A percentile compares a stretch with the other conserved stretches of the same genome.
These are phyloP conservation scores for Tipula helvola DNA, from an alignment of 2,888 invertebrate genomes.

Conservation along the genomic window DNA sequence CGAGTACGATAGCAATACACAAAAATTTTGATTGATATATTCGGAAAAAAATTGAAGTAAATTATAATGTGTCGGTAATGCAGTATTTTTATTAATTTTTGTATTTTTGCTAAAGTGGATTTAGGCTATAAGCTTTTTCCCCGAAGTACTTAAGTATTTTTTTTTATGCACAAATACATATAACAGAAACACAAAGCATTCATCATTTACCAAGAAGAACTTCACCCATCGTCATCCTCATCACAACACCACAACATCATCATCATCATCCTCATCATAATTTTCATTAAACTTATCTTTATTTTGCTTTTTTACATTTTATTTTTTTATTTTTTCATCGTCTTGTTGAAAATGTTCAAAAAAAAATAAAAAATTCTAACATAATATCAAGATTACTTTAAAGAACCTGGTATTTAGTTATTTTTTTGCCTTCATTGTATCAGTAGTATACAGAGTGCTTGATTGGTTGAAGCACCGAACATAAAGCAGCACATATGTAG, in stretches of 20 bases:
- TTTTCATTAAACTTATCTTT: neutral
- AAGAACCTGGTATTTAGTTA: neutral
- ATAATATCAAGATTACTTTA: conserved; percentile 7
- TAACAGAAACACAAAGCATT: neutral
- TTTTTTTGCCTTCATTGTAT: neutral
- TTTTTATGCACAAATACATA: neutral
- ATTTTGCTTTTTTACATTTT: neutral
- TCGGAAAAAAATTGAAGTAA: neutral
- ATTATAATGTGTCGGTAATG: conserved; percentile 4
- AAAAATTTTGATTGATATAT: neutral
- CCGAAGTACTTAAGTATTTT: neutral
- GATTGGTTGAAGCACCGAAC: neutral
- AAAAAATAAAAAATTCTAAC: neutral
- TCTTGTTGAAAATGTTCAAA: neutral
- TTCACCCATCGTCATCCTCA: neutral
- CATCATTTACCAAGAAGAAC: neutral
- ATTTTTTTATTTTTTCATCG: neutral
- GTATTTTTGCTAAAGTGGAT: neutral
- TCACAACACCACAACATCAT: neutral
- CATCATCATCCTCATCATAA: neutral
- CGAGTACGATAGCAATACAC: neutral
- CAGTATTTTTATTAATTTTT: neutral
- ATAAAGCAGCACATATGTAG: neutral
- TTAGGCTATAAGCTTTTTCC: neutral
- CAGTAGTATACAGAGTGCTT: neutral